Evolutionary conservation across 2,797 vertebrate species (phyloP).

Genomic region (Meriones psammophilus): DNA sequence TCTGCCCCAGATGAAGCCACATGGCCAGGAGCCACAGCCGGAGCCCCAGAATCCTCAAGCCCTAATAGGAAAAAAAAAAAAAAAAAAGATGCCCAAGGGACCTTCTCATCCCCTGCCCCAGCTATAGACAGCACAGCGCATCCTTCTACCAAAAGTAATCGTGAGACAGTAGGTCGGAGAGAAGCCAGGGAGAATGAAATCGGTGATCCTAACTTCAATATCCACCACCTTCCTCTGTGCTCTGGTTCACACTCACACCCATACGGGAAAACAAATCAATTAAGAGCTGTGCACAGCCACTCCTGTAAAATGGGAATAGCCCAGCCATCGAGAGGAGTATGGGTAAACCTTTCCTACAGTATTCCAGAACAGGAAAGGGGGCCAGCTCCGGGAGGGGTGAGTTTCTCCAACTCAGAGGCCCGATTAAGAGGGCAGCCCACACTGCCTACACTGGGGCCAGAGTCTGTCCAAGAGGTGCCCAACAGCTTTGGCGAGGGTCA

Average conservation of each 20-base stretch:
- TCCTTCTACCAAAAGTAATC: constrained; percentile 68
- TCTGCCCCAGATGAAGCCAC: not conserved
- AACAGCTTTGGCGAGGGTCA: constrained; percentile 23
- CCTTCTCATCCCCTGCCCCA: not conserved
- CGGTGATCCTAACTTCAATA: constrained; percentile 52
- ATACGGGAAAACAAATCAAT: constrained; percentile 65
- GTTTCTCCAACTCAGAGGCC: constrained; percentile 55
- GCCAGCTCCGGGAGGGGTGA: not conserved
- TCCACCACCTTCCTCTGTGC: not conserved
- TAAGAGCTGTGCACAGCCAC: not conserved
- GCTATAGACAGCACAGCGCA: constrained; percentile 71
- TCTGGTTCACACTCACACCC: constrained; percentile 13
- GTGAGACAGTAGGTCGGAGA: constrained; percentile 31
- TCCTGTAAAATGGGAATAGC: constrained; percentile 61
- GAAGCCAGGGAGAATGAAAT: constrained; percentile 77
- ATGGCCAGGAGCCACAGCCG: not conserved
- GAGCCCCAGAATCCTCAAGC: constrained; percentile 8
- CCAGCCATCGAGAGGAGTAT: not conserved
- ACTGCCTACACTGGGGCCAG: not conserved
- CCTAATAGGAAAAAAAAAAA: not conserved
- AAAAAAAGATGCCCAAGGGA: not conserved
- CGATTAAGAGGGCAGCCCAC: constrained; percentile 34
- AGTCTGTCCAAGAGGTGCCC: not conserved
- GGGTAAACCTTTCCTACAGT: constrained; percentile 67
- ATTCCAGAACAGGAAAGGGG: constrained; percentile 77